A percentile compares a stretch with the other conserved stretches of the same genome.
Conservation (phyloP, 2,888 invertebrate genomes). For the Drosophila limbata region DNA sequence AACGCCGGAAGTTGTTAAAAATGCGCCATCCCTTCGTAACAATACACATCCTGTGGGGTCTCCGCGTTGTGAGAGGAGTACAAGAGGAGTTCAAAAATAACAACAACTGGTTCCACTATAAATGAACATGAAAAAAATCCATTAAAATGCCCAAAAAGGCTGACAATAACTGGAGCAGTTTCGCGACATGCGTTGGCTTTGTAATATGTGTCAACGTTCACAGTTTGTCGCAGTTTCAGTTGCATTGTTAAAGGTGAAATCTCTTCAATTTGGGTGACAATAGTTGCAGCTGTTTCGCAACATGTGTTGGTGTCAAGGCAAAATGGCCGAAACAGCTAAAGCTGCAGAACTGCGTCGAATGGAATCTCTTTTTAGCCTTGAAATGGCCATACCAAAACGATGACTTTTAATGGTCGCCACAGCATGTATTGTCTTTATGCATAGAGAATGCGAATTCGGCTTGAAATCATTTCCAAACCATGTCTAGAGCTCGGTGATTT, state of each 20-base stretch:
- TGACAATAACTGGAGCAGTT: constrained; percentile 63
- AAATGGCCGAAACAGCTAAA: background rate
- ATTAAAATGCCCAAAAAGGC: constrained; percentile 39
- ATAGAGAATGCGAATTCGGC: too few species aligned
- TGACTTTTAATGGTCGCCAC: too few species aligned
- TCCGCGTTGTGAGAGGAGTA: constrained; percentile 1
- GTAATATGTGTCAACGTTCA: constrained; percentile 18
- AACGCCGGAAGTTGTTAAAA: constrained; percentile 44
- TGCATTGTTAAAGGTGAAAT: constrained; percentile 14
- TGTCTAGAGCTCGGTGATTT: too few species aligned
- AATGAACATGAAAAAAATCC: constrained; percentile 10
- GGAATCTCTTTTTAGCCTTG: background rate
- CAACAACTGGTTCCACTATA: constrained; percentile 9
- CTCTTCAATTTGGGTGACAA: background rate
- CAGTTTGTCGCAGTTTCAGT: constrained; percentile 5
- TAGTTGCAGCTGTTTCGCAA: constrained; percentile 1
- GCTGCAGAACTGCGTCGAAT: background rate
- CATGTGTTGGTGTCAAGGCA: constrained; percentile 4
- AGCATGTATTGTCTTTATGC: too few species aligned
- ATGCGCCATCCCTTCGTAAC: constrained; percentile 50
- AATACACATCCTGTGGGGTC: constrained; percentile 49
- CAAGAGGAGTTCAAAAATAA: constrained; percentile 28
- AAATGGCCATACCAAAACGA: background rate
- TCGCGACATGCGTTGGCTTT: constrained; percentile 22
- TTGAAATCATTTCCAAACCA: too few species aligned